phyloP scores from a whole-genome alignment of 2,797 vertebrate genomes.

The Australoheros facetus region DNA sequence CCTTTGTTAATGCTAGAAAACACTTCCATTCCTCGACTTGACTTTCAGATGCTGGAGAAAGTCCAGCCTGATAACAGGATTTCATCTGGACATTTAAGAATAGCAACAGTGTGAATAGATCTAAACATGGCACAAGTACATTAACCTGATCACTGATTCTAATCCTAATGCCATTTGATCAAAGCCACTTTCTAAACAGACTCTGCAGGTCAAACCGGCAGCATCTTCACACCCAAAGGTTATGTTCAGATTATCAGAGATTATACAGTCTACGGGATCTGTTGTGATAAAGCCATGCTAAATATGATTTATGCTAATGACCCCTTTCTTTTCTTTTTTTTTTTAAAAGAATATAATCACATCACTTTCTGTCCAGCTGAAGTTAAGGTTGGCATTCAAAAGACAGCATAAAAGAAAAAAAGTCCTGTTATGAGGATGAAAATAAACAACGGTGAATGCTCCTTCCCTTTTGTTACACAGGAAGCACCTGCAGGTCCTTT shows the following conservation, averaged over 20 bases:
- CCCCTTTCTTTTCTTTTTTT: too few species aligned
- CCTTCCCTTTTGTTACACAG: conserved; percentile 26
- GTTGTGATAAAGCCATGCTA: too few species aligned
- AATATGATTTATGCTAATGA: too few species aligned
- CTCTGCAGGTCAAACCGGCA: background rate
- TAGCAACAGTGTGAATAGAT: background rate
- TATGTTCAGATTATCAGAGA: background rate
- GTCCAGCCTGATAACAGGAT: background rate
- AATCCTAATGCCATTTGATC: background rate
- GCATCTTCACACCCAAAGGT: background rate
- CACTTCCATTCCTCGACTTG: background rate
- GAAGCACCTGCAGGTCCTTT: conserved; percentile 61
- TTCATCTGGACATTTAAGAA: background rate
- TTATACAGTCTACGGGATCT: background rate
- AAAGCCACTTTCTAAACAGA: background rate
- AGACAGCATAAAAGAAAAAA: background rate
- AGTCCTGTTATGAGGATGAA: conserved; percentile 3
- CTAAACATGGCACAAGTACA: background rate
- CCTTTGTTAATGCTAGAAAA: too few species aligned
- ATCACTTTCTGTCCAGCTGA: background rate
- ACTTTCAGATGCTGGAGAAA: background rate
- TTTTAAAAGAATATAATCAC: too few species aligned
- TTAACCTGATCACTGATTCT: conserved; percentile 10
- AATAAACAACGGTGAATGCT: background rate
- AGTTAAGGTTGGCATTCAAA: background rate